Evolutionary conservation across 2,888 invertebrate genomes (phyloP).

Genomic region (Tenthredo scrophulariae): DNA sequence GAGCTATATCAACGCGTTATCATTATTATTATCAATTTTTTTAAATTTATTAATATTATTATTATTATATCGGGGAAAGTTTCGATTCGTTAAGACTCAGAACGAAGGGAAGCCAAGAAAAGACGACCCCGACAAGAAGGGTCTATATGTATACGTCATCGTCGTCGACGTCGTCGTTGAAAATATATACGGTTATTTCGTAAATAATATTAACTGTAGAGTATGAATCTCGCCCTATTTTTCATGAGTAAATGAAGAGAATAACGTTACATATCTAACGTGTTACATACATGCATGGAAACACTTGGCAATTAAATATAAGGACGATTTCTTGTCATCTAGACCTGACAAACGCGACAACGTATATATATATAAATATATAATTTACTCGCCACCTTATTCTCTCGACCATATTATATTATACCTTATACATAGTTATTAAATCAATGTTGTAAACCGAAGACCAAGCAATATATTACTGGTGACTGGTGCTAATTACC

Average conservation of each 20-base stretch:
- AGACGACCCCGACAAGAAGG: not conserved
- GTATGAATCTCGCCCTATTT: not conserved
- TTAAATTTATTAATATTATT: not conserved
- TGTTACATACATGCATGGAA: not conserved
- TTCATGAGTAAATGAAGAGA: not conserved
- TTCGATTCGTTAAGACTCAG: conserved; percentile 31
- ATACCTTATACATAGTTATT: conserved; percentile 17
- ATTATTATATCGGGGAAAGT: conserved; percentile 26
- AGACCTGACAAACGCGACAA: not conserved
- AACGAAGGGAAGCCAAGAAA: conserved; percentile 33
- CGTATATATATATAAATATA: not conserved
- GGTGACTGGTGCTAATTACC: conserved; percentile 19
- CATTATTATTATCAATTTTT: not conserved
- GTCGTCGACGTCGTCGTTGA: not conserved
- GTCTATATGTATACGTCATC: not conserved
- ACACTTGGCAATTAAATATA: not conserved
- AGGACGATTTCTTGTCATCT: conserved; percentile 32
- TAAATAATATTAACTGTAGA: not conserved
- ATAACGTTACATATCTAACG: not conserved
- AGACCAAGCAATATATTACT: conserved; percentile 8
- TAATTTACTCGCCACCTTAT: not conserved
- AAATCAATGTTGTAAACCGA: conserved; percentile 23
- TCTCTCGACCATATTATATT: not conserved
- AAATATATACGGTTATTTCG: not conserved
- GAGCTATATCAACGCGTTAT: not conserved